Evolutionary conservation across 2,113 vertebrate genomes (phyloP).

Genomic region (Echinops telfairi): DNA sequence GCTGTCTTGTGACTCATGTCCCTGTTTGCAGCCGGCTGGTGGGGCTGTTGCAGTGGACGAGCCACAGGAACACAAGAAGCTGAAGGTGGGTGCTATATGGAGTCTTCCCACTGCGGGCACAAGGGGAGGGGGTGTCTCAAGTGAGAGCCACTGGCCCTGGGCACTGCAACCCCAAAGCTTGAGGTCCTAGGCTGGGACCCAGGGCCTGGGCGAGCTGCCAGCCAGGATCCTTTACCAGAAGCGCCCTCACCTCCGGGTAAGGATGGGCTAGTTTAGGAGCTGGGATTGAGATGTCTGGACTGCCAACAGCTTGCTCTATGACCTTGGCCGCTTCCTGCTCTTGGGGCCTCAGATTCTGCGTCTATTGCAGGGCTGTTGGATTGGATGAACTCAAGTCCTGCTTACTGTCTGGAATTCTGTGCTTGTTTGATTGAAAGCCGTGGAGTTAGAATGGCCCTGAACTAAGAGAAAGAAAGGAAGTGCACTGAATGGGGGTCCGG

Average conservation of each 20-base stretch:
- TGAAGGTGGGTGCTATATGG: constrained; percentile 89
- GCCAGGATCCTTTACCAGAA: background rate
- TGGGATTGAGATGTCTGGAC: background rate
- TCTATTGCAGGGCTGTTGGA: background rate
- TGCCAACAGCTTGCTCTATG: background rate
- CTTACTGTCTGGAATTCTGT: background rate
- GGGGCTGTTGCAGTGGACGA: constrained; percentile 82
- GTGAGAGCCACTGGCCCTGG: background rate
- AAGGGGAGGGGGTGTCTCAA: background rate
- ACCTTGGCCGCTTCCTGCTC: background rate
- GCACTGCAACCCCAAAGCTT: background rate
- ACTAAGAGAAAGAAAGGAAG: background rate
- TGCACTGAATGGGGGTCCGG: background rate
- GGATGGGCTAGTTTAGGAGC: constrained; percentile 28
- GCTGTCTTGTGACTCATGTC: constrained; percentile 52
- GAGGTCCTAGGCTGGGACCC: background rate
- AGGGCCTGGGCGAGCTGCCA: background rate
- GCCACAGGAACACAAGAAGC: constrained; percentile 87
- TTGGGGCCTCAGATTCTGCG: background rate
- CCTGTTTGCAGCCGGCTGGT: constrained; percentile 86
- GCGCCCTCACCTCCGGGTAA: background rate
- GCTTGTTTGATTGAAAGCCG: background rate
- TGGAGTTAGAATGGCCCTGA: background rate
- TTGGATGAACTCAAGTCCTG: background rate
- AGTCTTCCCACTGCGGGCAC: background rate